phyloP scores from a whole-genome alignment of 2,888 invertebrate genomes.

The Vannuccia rotundouncinata region DNA sequence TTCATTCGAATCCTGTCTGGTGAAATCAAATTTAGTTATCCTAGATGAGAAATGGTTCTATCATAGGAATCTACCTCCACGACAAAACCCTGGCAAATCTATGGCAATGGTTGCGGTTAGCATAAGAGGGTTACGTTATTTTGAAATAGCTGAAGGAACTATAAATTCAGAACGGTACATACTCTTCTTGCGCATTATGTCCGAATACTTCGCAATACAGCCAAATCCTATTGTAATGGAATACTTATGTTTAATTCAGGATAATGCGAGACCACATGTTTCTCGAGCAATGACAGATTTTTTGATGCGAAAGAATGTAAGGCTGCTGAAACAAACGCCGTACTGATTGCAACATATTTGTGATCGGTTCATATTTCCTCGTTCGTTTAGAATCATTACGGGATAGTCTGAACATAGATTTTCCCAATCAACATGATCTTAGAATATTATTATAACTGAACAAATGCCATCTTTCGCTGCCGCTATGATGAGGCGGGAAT shows the following conservation, averaged over 20 bases:
- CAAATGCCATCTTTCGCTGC: slow-evolving; percentile 21
- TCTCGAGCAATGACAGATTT: not conserved
- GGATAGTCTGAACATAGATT: not conserved
- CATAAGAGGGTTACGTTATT: slow-evolving; percentile 6
- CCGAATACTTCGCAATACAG: slow-evolving; percentile 5
- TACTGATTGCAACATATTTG: slow-evolving; percentile 22
- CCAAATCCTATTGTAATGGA: slow-evolving; percentile 15
- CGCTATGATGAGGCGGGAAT: slow-evolving; percentile 1
- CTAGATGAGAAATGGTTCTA: slow-evolving; percentile 23
- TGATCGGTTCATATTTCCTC: slow-evolving; percentile 13
- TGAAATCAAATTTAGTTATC: slow-evolving; percentile 23
- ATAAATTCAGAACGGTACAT: slow-evolving; percentile 19
- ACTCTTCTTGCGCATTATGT: slow-evolving; percentile 19
- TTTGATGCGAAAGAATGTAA: slow-evolving; percentile 11
- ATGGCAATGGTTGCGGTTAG: slow-evolving; percentile 6
- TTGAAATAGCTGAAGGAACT: slow-evolving; percentile 23
- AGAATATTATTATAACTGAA: slow-evolving; percentile 7
- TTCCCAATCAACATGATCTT: slow-evolving; percentile 19
- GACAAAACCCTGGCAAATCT: not conserved
- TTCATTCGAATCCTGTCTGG: slow-evolving; percentile 4
- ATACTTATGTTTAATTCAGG: slow-evolving; percentile 15
- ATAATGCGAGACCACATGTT: slow-evolving; percentile 18
- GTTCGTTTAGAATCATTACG: not conserved
- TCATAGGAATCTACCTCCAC: slow-evolving; percentile 16
- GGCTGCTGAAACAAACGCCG: slow-evolving; percentile 9